Evolutionary conservation across 2,113 vertebrate genomes (phyloP).

Genomic region (Anolis carolinensis): DNA sequence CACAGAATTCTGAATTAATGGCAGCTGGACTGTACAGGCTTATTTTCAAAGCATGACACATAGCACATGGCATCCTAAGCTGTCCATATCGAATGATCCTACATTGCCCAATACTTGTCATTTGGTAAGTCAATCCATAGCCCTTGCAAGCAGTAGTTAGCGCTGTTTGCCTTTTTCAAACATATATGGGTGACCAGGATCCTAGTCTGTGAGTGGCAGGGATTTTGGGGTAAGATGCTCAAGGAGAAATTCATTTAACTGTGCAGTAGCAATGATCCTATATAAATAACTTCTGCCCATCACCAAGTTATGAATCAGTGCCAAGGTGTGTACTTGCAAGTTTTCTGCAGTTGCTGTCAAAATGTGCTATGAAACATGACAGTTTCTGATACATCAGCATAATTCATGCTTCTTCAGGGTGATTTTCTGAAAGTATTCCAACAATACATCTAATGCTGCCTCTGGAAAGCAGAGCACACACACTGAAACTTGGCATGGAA

Average conservation of each 20-base stretch:
- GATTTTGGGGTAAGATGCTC: neutral
- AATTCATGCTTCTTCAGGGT: slow-evolving; percentile 7
- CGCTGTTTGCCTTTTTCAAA: neutral
- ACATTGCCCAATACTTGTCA: neutral
- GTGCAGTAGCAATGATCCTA: neutral
- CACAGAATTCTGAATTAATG: neutral
- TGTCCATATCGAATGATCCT: neutral
- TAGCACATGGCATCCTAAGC: neutral
- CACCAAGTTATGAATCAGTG: neutral
- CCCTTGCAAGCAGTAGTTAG: neutral
- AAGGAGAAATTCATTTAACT: neutral
- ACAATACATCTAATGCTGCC: neutral
- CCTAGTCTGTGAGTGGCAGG: neutral
- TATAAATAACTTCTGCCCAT: neutral
- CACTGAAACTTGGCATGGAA: neutral
- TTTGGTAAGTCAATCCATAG: neutral
- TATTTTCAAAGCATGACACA: neutral
- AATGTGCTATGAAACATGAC: neutral
- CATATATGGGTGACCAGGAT: neutral
- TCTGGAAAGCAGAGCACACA: neutral
- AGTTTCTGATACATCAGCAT: slow-evolving; percentile 18
- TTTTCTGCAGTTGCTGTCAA: neutral
- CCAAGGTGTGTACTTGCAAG: slow-evolving; percentile 5
- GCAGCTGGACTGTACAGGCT: neutral
- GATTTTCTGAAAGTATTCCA: slow-evolving; percentile 6